A percentile compares a stretch with the other conserved stretches of the same genome.
These are phyloP conservation scores for Oreochromis tanganicae DNA, from an alignment of 2,113 vertebrate genomes.

Conservation along the genomic window DNA sequence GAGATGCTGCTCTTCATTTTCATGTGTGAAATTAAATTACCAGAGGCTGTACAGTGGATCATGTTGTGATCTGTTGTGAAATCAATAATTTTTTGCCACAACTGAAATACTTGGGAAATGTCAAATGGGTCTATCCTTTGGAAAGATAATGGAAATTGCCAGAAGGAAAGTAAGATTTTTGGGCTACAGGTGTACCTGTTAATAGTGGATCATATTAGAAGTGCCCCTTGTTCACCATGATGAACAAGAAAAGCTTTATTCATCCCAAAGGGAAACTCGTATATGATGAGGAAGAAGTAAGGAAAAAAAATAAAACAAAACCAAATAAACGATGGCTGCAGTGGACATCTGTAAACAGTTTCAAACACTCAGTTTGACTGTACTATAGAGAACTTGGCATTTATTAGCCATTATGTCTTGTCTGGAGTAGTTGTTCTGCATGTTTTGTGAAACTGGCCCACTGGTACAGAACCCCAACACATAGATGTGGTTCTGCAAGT, in stretches of 20 bases:
- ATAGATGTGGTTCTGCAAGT: neutral
- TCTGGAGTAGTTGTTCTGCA: neutral
- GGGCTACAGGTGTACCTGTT: neutral
- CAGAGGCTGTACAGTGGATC: neutral
- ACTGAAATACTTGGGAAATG: neutral
- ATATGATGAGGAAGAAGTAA: neutral
- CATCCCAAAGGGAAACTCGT: neutral
- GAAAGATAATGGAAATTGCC: neutral
- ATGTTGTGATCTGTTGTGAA: neutral
- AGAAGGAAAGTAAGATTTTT: neutral
- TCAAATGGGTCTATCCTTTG: neutral
- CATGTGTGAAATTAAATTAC: neutral
- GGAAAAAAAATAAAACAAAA: neutral
- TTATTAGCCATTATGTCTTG: neutral
- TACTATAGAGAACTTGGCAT: neutral
- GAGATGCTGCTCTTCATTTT: neutral
- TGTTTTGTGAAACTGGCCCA: neutral
- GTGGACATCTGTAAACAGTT: neutral
- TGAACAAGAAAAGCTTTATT: neutral
- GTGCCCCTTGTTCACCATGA: neutral
- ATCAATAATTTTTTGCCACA: neutral
- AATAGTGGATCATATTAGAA: neutral
- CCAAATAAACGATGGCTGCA: neutral
- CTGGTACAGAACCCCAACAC: neutral
- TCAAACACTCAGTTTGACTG: neutral